Evolutionary conservation across 2,113 vertebrate species (phyloP).

Genomic region (Semnornis frantzii): DNA sequence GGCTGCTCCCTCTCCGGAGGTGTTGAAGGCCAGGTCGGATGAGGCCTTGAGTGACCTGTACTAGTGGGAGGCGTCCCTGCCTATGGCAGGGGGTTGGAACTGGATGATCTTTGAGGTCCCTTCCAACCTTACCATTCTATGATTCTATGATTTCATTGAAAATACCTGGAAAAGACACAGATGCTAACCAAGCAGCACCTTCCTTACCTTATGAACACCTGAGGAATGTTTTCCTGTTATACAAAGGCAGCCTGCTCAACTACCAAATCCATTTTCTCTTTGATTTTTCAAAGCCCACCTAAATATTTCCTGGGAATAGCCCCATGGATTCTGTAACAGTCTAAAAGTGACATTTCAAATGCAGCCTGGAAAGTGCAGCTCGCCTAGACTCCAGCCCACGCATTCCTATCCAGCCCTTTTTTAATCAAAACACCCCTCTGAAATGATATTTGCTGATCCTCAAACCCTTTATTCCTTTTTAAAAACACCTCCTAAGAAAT

Average conservation of each 20-base stretch:
- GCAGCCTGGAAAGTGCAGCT: neutral
- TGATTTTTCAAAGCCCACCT: neutral
- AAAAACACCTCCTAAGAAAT: neutral
- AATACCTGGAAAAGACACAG: neutral
- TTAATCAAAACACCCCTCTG: neutral
- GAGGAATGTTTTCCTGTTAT: neutral
- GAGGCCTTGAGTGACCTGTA: too few species aligned
- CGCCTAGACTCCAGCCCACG: fast-evolving
- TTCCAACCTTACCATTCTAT: too few species aligned
- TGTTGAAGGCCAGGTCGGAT: too few species aligned
- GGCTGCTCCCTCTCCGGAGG: too few species aligned
- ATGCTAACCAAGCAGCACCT: neutral
- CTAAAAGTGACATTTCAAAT: neutral
- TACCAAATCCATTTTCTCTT: neutral
- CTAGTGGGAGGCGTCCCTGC: too few species aligned
- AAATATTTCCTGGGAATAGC: neutral
- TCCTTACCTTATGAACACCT: neutral
- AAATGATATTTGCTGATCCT: neutral
- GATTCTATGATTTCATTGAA: neutral
- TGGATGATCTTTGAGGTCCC: too few species aligned
- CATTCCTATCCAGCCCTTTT: neutral
- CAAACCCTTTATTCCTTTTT: neutral
- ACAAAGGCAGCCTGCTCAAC: neutral
- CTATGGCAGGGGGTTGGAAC: too few species aligned
- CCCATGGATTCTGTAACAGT: fast-evolving